Conservation (phyloP, 1,140 invertebrate genomes). For the Drosophila miranda region DNA sequence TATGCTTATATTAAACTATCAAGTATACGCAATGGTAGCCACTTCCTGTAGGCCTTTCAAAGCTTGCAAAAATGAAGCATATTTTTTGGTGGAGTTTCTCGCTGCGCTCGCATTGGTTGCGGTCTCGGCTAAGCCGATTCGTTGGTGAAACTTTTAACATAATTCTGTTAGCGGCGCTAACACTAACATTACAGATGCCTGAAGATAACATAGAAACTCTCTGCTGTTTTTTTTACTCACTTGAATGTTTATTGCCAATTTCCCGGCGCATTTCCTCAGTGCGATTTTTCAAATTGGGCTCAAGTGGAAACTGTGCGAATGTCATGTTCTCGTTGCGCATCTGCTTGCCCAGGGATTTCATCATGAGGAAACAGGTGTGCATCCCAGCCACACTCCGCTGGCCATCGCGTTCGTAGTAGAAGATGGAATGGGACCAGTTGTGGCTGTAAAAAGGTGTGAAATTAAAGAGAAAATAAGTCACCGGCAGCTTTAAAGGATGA, state of each 20-base stretch:
- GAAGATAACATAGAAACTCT: too few species aligned
- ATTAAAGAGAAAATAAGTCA: too few species aligned
- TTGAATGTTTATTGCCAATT: slow-evolving; percentile 83
- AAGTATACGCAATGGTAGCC: too few species aligned
- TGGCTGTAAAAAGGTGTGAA: slow-evolving; percentile 73
- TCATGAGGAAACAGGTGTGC: slow-evolving; percentile 82
- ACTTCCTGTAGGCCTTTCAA: too few species aligned
- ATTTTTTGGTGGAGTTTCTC: neutral
- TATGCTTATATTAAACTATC: too few species aligned
- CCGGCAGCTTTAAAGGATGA: too few species aligned
- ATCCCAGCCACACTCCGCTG: slow-evolving; percentile 82
- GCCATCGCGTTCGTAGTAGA: slow-evolving; percentile 83
- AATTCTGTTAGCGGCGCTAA: slow-evolving; percentile 13
- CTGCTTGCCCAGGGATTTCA: slow-evolving; percentile 79
- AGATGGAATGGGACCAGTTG: slow-evolving; percentile 82
- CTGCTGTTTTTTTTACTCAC: slow-evolving; percentile 71
- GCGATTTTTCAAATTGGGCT: slow-evolving; percentile 60
- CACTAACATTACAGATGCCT: neutral
- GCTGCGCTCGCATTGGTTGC: slow-evolving; percentile 22
- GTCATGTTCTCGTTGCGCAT: slow-evolving; percentile 80
- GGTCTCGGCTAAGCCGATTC: slow-evolving; percentile 28
- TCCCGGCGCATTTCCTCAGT: slow-evolving; percentile 82
- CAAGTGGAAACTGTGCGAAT: slow-evolving; percentile 74
- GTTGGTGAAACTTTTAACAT: slow-evolving; percentile 43
- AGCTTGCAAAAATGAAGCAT: too few species aligned